These are phyloP conservation scores for Silurus glanis DNA, from an alignment of 2,113 vertebrate species.

Conservation along the genomic window DNA sequence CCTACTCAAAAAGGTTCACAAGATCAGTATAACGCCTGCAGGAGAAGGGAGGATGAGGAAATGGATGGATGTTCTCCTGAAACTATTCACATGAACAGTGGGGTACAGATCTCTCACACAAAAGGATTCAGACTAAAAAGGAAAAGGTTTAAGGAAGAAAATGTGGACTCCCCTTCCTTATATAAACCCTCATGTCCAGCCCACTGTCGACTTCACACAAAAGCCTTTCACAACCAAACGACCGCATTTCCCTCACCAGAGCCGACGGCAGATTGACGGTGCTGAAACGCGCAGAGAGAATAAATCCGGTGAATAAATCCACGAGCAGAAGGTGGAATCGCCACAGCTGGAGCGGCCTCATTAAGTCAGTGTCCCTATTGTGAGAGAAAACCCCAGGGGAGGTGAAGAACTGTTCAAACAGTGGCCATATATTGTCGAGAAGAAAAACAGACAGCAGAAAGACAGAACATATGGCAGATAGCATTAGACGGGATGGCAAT, in stretches of 20 bases:
- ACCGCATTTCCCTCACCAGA: constrained; percentile 10
- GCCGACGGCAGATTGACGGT: constrained; percentile 11
- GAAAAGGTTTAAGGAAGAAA: constrained; percentile 19
- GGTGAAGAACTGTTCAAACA: not conserved
- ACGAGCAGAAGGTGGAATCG: not conserved
- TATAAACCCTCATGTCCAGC: constrained; percentile 44
- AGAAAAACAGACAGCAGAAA: constrained; percentile 12
- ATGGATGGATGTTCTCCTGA: constrained; percentile 1
- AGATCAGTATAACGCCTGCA: not conserved
- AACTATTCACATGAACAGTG: constrained; percentile 31
- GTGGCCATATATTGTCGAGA: not conserved
- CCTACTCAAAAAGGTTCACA: not conserved
- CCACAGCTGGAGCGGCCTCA: constrained; percentile 13
- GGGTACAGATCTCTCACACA: constrained; percentile 24
- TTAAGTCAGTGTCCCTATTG: constrained; percentile 16
- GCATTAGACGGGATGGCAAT: not conserved
- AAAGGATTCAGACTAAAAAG: constrained; percentile 25
- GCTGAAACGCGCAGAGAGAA: not conserved
- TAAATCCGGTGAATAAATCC: not conserved
- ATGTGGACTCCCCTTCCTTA: constrained; percentile 26
- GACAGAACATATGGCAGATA: not conserved
- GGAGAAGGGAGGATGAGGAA: not conserved
- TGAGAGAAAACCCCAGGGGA: constrained; percentile 17
- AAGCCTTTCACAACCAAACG: not conserved
- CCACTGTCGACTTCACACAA: constrained; percentile 28